Evolutionary conservation across 2,888 invertebrate species (phyloP), one percentile per base, ranked within the genome.

Genomic region (Melipona beecheii): DNA sequence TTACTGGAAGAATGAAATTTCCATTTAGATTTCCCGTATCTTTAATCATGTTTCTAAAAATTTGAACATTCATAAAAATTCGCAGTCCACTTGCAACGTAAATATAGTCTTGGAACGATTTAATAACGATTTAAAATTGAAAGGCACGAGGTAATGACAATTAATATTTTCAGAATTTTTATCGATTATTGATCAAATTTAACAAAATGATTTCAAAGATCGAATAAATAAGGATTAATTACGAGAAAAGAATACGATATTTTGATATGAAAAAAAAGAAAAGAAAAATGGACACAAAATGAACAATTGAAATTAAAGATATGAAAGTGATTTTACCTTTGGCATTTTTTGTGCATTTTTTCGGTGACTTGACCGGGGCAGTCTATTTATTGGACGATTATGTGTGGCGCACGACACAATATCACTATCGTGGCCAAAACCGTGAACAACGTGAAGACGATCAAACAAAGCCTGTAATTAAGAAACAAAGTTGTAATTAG

Each of bases 391-490:
- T 98, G 98, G 95, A 98, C 98, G 95, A 98, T 98, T 95, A 98
- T 98, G 95, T 98, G 98, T 90, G 98, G 98, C 93, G 98, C 98
- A 90, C 98, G 98, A 91, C 98, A 96, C 92, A 98, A 96, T 94
- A 98, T 98, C 91, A 98, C 97, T 93, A 98, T 97, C 91, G 98
- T 98, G 92, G 98, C 98, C 94, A 98, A 97, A 95, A 98, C 96
- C 93, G 98, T 98, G 96, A 98, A 98, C 95, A 98, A 95, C 87
- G 98, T 98, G 96, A 99, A 99, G 94, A 98, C 97, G 95, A 98
- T 98, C 95, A 99, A 96, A 95, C 99, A 99, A 95, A 99, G 97
- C 95, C 97, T 97, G 84, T 9, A 85, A 85, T 60, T 84, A 94
- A 93, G 75, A 58, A 87, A 78, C 52, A 83, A 65, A 43, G 56